Conservation (phyloP, 1,140 invertebrate species). For the Liolophura sinensis region DNA sequence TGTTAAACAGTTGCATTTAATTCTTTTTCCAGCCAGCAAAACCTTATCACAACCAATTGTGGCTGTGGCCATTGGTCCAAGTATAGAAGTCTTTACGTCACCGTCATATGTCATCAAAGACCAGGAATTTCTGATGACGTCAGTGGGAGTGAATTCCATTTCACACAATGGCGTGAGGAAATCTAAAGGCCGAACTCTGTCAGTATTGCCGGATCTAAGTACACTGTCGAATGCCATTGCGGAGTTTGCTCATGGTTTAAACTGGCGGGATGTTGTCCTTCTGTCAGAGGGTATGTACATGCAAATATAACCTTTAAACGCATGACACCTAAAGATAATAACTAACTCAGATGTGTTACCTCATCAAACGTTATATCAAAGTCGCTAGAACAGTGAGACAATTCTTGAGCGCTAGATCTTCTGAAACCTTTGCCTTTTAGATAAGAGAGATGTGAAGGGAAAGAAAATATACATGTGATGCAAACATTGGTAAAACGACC, state of each 20-base stretch:
- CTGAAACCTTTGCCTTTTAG: no score
- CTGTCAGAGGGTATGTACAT: slow-evolving; percentile 40
- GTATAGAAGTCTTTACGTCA: slow-evolving; percentile 49
- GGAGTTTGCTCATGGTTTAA: slow-evolving; percentile 28
- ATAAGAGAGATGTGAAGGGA: no score
- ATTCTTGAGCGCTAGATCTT: no score
- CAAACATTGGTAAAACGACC: no score
- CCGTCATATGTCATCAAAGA: slow-evolving; percentile 45
- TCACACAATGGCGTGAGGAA: no score
- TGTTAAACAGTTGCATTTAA: neutral
- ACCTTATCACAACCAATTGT: slow-evolving; percentile 29
- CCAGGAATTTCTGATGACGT: slow-evolving; percentile 45
- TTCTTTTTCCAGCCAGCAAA: slow-evolving; percentile 30
- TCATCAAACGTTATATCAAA: no score
- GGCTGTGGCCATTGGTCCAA: slow-evolving; percentile 43
- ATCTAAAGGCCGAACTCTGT: slow-evolving; percentile 19
- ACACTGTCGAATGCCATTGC: slow-evolving; percentile 39
- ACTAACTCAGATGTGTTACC: no score
- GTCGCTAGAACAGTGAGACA: no score
- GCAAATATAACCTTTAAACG: no score
- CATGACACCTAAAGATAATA: no score
- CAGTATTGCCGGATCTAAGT: slow-evolving; percentile 33
- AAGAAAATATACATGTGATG: no score
- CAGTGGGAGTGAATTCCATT: slow-evolving; percentile 12
- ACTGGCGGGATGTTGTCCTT: slow-evolving; percentile 46